Evolutionary conservation across 2,888 invertebrate genomes (phyloP).

Genomic region (Callosobruchus maculatus): DNA sequence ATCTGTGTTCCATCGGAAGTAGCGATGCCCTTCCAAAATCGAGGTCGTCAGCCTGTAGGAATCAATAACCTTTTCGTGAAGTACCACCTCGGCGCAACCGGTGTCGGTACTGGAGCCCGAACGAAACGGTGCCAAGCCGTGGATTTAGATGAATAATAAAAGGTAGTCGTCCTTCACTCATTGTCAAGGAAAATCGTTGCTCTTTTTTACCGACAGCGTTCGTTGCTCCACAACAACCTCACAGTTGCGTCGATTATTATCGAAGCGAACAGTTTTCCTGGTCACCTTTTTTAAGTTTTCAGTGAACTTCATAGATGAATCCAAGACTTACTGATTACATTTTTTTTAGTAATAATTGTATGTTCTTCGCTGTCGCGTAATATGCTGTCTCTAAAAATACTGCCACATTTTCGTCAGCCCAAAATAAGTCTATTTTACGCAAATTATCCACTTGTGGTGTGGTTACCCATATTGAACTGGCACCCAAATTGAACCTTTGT

Average conservation of each 20-base stretch:
- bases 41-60: not conserved
- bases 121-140: not conserved
- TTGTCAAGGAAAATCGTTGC: conserved; percentile 38
- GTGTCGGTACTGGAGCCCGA: not conserved
- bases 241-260: not conserved
- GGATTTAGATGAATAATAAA: conserved; percentile 14
- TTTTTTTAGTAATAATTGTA: too few relatives aligned
- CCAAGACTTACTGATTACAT: too few relatives aligned
- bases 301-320: too few relatives aligned
- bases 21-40: not conserved
- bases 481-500: too few relatives aligned
- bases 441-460: too few relatives aligned
- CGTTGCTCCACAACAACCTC: not conserved
- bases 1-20: not conserved
- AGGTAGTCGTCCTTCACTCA: conserved; percentile 35
- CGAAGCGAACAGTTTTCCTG: not conserved
- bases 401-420: too few relatives aligned
- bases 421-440: too few relatives aligned
- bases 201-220: conserved; percentile 18
- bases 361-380: too few relatives aligned
- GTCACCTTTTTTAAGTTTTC: too few relatives aligned
- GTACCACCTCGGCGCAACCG: not conserved
- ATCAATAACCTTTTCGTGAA: not conserved
- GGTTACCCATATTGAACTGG: too few relatives aligned
- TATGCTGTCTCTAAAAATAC: too few relatives aligned